Percentiles rank a stretch among this genome's conserved stretches.
phyloP scores from a whole-genome alignment of 2,113 vertebrate species.

The Antidorcas marsupialis region DNA sequence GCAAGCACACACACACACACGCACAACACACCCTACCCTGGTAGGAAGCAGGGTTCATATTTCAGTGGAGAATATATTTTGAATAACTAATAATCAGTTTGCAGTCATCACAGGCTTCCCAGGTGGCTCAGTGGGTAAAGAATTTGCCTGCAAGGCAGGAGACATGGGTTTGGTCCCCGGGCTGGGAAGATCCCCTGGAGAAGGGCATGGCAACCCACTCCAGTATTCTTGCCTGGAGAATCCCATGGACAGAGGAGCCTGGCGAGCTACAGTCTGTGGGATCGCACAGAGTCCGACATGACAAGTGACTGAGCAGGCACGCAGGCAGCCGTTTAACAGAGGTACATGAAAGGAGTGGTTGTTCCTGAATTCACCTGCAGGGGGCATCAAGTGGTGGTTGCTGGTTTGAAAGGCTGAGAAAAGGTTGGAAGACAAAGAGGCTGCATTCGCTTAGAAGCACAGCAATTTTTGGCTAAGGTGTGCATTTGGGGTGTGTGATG shows the following conservation, averaged over 20 bases:
- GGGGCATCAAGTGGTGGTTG: not conserved
- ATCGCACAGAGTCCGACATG: not conserved
- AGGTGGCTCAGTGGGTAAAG: not conserved
- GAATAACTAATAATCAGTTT: not conserved
- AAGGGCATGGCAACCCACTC: not conserved
- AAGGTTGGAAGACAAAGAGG: not conserved
- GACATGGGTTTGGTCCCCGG: not conserved
- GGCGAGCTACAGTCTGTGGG: not conserved
- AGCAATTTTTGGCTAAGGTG: not conserved
- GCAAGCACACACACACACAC: not conserved
- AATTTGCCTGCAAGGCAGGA: not conserved
- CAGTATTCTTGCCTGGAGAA: not conserved
- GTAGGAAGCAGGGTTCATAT: not conserved
- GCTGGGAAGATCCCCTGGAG: not conserved
- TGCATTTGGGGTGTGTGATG: not conserved
- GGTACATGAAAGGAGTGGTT: fast-evolving
- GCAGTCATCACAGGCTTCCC: not conserved
- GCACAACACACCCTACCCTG: not conserved
- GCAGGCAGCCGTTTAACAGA: not conserved
- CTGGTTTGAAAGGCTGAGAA: not conserved
- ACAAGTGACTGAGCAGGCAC: not conserved
- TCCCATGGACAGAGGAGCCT: not conserved
- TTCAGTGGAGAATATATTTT: not conserved
- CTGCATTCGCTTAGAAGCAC: not conserved
- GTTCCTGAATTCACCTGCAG: not conserved